Percentiles rank a stretch among this genome's conserved stretches.
Conservation (phyloP, 2,888 invertebrate genomes). For the Catocala sponsa region DNA sequence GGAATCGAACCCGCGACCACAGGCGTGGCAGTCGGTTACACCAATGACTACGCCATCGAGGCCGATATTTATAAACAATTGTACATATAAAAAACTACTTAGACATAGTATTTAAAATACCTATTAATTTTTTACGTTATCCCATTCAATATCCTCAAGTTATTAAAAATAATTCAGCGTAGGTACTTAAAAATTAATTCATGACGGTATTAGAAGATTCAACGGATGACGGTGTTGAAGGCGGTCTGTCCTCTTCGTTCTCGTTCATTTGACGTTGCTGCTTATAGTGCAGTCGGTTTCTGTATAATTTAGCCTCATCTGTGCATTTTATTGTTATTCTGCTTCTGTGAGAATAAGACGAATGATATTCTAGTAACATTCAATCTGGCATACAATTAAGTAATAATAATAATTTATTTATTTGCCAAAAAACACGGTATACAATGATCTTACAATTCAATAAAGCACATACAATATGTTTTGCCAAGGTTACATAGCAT, state of each 20-base stretch:
- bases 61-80: no score
- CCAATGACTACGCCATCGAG: no score
- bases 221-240: conserved; percentile 57
- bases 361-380: neutral
- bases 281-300: conserved; percentile 67
- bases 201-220: conserved; percentile 42
- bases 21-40: no score
- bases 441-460: no score
- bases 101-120: neutral
- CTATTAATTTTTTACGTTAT: neutral
- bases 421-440: no score
- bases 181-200: neutral
- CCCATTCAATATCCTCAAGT: no score
- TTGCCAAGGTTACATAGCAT: no score
- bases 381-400: no score
- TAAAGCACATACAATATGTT: no score
- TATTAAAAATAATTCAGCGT: no score
- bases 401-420: no score
- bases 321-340: conserved; percentile 89
- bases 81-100: neutral
- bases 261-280: conserved; percentile 49
- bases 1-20: no score
- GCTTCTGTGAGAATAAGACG: conserved; percentile 66
- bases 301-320: conserved; percentile 88
- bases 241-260: conserved; percentile 66